Base-by-base conservation (phyloP, 2,113 vertebrate species). In the Megaceryle maxima region DNA sequence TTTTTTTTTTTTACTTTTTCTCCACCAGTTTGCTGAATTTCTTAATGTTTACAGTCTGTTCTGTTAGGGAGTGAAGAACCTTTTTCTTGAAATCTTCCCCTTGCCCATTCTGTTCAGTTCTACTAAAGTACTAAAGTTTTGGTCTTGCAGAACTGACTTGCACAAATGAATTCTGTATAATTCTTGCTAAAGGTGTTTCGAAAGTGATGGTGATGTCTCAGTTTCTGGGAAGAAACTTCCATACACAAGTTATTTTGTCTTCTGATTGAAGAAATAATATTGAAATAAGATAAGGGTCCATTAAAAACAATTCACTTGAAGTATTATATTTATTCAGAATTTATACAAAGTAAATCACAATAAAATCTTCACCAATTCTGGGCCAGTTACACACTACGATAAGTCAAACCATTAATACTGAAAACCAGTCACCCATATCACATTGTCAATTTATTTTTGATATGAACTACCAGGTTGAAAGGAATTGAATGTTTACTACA, bases 71-170 rank as follows among this genome's bases (percentile, higher is more conserved):
- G 13, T 24, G 25, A 74, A 78, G 20, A 5, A 67, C 6, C 9
- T 43, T 73, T 80, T 66, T 50, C 37, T 59, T 67, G 16, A 1
- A 0, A 33, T 44, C 43, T 72, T 92, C 26, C 20, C 26, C 67
- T 67, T 0, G 1, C 10, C 5, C 1, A 0, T 7, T 11, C 17
- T 63, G 21, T 75, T 63, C 22, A n/a, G 21, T 63, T 70, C 66
- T n/a, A 44, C 29, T 15, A 19, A 20, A 31, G 3, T 90, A 44
- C 29, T 15, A 19, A 20, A 31, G 3, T 90, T 94, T 86, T 70
- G 8, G 28, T 70, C 59, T 83, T 70, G 17, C 37, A 59, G 57
- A 70, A 62, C 21, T 62, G 70, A 73, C 33, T 60, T 85, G 84
- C 53, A 39, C 33, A 60, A 51, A 9, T 56, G 37, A 82, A 69